phyloP scores from a whole-genome alignment of 2,113 vertebrate species.

The Bagarius yarrelli region DNA sequence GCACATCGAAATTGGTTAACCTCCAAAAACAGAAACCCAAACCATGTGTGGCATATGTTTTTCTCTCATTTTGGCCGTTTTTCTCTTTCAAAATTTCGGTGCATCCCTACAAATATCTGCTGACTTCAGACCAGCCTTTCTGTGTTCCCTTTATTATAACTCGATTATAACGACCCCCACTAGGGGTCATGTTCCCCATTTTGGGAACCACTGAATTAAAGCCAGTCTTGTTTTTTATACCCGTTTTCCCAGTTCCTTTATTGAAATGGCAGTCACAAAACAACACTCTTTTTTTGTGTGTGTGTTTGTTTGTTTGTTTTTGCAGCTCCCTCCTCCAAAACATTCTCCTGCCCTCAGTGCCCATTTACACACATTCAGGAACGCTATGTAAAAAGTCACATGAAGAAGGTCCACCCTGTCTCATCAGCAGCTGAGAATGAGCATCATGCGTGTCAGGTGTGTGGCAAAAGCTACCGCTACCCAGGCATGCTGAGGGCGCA shows the following conservation, averaged over 20 bases:
- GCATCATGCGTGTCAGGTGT: constrained; percentile 65
- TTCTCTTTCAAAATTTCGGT: too few species aligned
- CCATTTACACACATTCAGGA: constrained; percentile 36
- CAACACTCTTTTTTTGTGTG: not conserved
- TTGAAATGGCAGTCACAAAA: not conserved
- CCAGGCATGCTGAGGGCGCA: constrained; percentile 80
- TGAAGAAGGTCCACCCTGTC: constrained; percentile 40
- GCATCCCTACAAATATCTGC: too few species aligned
- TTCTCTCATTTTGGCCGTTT: too few species aligned
- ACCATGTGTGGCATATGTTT: too few species aligned
- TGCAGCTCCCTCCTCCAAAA: not conserved
- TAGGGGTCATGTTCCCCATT: too few species aligned
- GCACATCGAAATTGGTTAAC: constrained; percentile 23
- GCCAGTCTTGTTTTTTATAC: too few species aligned
- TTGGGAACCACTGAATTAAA: too few species aligned
- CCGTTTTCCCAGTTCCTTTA: not conserved
- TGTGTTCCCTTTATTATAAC: too few species aligned
- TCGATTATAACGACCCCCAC: too few species aligned
- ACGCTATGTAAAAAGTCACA: constrained; percentile 32
- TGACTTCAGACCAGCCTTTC: too few species aligned
- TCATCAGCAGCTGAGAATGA: not conserved
- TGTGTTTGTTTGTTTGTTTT: not conserved
- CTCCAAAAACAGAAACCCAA: constrained; percentile 36
- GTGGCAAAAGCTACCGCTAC: constrained; percentile 77
- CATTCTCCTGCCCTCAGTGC: constrained; percentile 28